Conservation (phyloP, 2,797 vertebrate genomes). For the Capromys pilorides region DNA sequence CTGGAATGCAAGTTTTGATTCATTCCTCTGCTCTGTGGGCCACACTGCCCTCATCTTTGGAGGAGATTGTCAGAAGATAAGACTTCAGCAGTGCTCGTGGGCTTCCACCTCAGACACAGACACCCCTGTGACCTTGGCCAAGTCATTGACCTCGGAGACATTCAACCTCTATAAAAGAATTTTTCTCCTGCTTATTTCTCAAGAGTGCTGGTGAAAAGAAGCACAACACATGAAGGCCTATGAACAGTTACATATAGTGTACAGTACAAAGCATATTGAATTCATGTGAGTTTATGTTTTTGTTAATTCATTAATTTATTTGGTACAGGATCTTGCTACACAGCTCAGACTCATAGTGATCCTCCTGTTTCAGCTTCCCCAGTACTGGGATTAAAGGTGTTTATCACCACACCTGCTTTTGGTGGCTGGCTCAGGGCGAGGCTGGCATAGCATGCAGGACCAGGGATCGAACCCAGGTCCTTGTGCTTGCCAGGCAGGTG, state of each 20-base stretch:
- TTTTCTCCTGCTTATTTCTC: background rate
- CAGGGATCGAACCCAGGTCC: too few species aligned
- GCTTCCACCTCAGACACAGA: background rate
- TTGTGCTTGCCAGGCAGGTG: too few species aligned
- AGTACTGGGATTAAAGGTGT: too few species aligned
- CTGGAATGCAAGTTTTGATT: background rate
- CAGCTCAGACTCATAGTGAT: too few species aligned
- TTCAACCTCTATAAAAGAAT: background rate
- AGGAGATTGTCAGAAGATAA: background rate
- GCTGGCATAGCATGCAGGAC: too few species aligned
- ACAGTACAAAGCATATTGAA: background rate
- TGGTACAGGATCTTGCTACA: too few species aligned
- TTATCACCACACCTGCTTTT: too few species aligned
- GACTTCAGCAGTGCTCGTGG: background rate
- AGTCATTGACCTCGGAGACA: background rate
- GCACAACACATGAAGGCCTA: background rate
- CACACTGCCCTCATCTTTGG: background rate
- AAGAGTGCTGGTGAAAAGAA: background rate
- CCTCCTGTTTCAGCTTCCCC: too few species aligned
- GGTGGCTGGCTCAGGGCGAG: too few species aligned
- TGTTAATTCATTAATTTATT: too few species aligned
- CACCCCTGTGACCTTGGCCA: background rate
- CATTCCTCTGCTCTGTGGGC: background rate
- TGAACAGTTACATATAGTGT: background rate
- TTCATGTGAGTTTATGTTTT: background rate